A percentile compares a stretch with the other conserved stretches of the same genome.
These are phyloP conservation scores for Onychostruthus taczanowskii DNA, from an alignment of 2,113 vertebrate genomes.

Conservation along the genomic window DNA sequence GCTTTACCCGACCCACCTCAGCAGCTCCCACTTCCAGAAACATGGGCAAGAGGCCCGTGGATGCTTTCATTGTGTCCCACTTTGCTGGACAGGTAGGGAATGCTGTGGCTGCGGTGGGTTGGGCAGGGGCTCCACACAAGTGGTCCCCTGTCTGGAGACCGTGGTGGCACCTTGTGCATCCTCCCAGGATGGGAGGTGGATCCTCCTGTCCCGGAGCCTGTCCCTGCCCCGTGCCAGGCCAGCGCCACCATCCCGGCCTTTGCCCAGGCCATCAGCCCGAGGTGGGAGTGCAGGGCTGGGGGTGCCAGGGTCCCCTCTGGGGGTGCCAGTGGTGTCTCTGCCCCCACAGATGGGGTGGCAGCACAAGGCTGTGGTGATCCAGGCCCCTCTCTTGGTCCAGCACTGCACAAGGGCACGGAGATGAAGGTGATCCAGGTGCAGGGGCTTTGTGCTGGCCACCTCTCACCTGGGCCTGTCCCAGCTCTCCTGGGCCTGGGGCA, in stretches of 20 bases:
- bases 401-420: slow-evolving; percentile 81
- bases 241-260: slow-evolving; percentile 76
- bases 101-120: background rate
- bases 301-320: background rate
- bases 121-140: background rate
- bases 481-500: background rate
- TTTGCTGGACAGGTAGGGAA: slow-evolving; percentile 75
- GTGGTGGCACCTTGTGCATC: background rate
- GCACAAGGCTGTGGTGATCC: slow-evolving; percentile 61
- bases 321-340: background rate
- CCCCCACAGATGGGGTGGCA: slow-evolving; percentile 59
- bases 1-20: slow-evolving; percentile 71
- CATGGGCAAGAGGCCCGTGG: slow-evolving; percentile 72
- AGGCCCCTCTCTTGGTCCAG: slow-evolving; percentile 65
- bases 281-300: slow-evolving; percentile 9
- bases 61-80: slow-evolving; percentile 77
- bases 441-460: no score
- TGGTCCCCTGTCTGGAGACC: background rate
- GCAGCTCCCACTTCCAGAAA: slow-evolving; percentile 75
- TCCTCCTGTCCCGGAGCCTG: slow-evolving; percentile 37
- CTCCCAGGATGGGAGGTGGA: background rate
- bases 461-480: no score
- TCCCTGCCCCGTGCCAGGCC: slow-evolving; percentile 62
- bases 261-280: slow-evolving; percentile 56
- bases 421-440: slow-evolving; percentile 75